phyloP scores from a whole-genome alignment of 2,797 vertebrate genomes.

The Periparus ater region DNA sequence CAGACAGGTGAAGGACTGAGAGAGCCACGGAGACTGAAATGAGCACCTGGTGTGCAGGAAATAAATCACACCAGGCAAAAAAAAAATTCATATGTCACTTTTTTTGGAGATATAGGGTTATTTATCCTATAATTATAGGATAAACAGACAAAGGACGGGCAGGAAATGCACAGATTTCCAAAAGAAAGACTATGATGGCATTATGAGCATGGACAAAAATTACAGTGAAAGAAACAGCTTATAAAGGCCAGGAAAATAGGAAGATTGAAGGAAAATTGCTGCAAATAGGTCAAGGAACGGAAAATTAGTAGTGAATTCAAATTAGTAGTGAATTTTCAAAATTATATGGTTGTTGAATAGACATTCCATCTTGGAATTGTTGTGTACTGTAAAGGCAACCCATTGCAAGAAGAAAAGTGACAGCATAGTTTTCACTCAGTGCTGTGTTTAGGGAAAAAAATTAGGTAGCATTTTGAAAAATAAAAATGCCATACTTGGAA shows the following conservation, averaged over 20 bases:
- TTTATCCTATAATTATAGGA: not conserved
- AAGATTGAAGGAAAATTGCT: not conserved
- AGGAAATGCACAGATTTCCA: not conserved
- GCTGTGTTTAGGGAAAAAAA: not conserved
- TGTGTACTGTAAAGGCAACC: not conserved
- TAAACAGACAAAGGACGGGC: not conserved
- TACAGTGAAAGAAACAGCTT: not conserved
- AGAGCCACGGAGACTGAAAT: conserved; percentile 20
- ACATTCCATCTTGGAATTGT: not conserved
- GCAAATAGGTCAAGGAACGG: not conserved
- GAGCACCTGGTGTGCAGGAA: not conserved
- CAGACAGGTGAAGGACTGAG: not conserved
- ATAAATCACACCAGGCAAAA: not conserved
- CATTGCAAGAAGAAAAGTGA: not conserved
- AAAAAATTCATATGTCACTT: not conserved
- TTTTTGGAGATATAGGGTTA: not conserved
- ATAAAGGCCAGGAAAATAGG: not conserved
- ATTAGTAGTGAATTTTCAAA: not conserved
- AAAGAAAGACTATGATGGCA: not conserved
- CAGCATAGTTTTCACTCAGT: not conserved
- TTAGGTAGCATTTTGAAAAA: not conserved
- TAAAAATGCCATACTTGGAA: not conserved
- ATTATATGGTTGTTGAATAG: not conserved
- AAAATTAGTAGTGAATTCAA: not conserved
- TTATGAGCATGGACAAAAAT: not conserved